Conservation (phyloP, 2,888 invertebrate genomes). For the Thecocarcelia acutangulata region DNA sequence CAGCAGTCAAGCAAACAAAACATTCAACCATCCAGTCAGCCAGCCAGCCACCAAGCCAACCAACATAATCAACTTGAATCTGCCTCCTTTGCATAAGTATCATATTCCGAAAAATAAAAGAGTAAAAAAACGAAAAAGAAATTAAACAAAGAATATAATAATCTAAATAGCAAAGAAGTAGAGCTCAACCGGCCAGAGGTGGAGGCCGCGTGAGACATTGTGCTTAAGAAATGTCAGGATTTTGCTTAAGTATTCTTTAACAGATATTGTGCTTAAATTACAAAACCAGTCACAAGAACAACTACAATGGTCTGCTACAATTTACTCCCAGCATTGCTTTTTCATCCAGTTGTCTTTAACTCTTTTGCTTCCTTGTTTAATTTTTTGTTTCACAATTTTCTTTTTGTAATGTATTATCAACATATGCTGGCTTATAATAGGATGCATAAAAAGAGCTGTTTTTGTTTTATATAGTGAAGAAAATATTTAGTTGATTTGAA, state of each 20-base stretch:
- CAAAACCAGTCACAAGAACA: slow-evolving; percentile 41
- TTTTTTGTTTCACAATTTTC: neutral
- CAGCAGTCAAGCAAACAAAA: slow-evolving; percentile 38
- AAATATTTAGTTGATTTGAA: too few relatives aligned
- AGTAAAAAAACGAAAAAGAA: neutral
- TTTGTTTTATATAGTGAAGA: neutral
- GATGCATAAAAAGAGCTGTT: neutral
- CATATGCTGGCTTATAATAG: neutral
- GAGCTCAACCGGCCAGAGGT: slow-evolving; percentile 34
- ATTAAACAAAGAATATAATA: slow-evolving; percentile 46
- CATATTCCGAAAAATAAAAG: slow-evolving; percentile 35
- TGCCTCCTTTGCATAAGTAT: slow-evolving; percentile 37
- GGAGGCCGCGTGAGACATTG: neutral
- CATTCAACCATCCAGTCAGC: too few relatives aligned
- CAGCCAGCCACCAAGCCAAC: slow-evolving; percentile 30
- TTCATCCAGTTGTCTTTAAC: neutral
- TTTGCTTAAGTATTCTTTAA: slow-evolving; percentile 33
- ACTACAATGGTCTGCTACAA: slow-evolving; percentile 36
- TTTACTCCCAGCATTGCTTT: slow-evolving; percentile 25
- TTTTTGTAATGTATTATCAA: slow-evolving; percentile 29
- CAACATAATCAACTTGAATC: slow-evolving; percentile 45
- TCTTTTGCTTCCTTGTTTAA: slow-evolving; percentile 18
- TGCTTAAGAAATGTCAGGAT: slow-evolving; percentile 27
- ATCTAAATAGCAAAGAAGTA: slow-evolving; percentile 38
- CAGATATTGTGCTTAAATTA: slow-evolving; percentile 52